Evolutionary conservation across 2,797 vertebrate genomes (phyloP).

Genomic region (Eulemur mongoz): DNA sequence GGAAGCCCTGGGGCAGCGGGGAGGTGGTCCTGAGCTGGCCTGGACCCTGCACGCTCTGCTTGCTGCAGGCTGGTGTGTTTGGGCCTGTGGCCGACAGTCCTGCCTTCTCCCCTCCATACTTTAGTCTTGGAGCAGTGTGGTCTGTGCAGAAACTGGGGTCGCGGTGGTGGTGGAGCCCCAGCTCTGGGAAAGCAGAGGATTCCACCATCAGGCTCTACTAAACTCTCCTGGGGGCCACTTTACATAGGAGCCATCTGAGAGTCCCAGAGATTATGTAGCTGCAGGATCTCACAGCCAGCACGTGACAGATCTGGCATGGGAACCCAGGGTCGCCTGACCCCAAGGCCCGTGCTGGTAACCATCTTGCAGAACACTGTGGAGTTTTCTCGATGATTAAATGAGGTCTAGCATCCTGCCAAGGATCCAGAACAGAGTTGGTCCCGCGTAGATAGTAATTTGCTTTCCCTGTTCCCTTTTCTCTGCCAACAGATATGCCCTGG

Average conservation of each 20-base stretch:
- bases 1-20: rapidly evolving
- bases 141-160: background rate
- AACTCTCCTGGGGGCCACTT: background rate
- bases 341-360: background rate
- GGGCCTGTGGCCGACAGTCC: background rate
- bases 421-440: rapidly evolving
- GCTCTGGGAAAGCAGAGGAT: background rate
- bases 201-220: background rate
- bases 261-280: background rate
- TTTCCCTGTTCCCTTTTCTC: background rate
- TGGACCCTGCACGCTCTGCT: background rate
- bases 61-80: background rate
- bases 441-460: background rate
- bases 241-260: background rate
- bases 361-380: background rate
- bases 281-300: background rate
- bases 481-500: rapidly evolving
- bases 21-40: background rate
- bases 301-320: background rate
- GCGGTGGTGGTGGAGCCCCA: background rate
- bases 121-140: background rate
- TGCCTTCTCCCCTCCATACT: background rate
- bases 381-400: background rate
- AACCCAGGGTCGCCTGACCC: background rate
- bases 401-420: background rate